A percentile compares a stretch with the other conserved stretches of the same genome.
phyloP scores from a whole-genome alignment of 2,888 invertebrate species.

The Calliphora vomitoria region DNA sequence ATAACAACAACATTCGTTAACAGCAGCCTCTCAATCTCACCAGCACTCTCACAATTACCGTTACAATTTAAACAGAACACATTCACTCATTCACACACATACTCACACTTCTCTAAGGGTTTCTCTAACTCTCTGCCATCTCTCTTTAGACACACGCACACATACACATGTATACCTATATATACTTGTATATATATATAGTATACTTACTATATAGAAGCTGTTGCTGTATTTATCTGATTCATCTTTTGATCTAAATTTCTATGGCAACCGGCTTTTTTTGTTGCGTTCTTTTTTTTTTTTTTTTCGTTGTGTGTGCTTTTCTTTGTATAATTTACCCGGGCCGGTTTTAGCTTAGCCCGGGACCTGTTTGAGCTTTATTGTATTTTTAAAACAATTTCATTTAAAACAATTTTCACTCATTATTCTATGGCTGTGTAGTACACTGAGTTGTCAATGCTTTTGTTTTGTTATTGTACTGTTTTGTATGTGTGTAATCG shows the following conservation, averaged over 20 bases:
- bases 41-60: not conserved
- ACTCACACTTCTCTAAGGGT: slow-evolving; percentile 37
- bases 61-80: not conserved
- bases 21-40: slow-evolving; percentile 36
- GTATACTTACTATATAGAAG: slow-evolving; percentile 51
- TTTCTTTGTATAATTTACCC: slow-evolving; percentile 60
- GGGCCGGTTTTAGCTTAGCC: slow-evolving; percentile 73
- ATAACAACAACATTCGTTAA: not conserved
- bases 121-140: slow-evolving; percentile 26
- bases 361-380: slow-evolving; percentile 75
- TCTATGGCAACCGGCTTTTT: slow-evolving; percentile 73
- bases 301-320: not conserved
- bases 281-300: not conserved
- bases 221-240: slow-evolving; percentile 71
- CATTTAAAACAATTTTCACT: slow-evolving; percentile 72
- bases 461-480: slow-evolving; percentile 12
- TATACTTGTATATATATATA: slow-evolving; percentile 5
- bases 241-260: slow-evolving; percentile 63
- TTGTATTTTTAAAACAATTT: slow-evolving; percentile 73
- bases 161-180: slow-evolving; percentile 7
- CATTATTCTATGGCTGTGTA: slow-evolving; percentile 58
- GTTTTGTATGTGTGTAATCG: slow-evolving; percentile 38
- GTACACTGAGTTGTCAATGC: not conserved
- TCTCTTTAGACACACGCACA: slow-evolving; percentile 47
- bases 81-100: slow-evolving; percentile 46